Percentiles rank a stretch among this genome's conserved stretches.
Conservation (phyloP, 2,888 invertebrate genomes). For the Platycheirus albimanus region DNA sequence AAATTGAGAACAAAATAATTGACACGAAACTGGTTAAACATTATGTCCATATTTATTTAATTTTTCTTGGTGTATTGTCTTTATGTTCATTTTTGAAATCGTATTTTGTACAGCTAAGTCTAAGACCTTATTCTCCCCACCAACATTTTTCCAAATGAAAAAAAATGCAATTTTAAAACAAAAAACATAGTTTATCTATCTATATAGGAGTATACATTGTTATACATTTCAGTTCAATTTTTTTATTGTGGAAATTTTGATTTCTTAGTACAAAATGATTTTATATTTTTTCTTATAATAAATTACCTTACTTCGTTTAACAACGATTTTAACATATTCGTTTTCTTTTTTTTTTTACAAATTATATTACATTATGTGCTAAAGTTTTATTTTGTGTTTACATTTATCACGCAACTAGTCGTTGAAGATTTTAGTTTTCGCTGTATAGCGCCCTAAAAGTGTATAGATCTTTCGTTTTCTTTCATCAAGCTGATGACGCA, state of each 20-base stretch:
- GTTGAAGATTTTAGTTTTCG: slow-evolving; percentile 65
- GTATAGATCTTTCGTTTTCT: slow-evolving; percentile 84
- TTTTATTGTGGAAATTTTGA: slow-evolving; percentile 65
- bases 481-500: slow-evolving; percentile 84
- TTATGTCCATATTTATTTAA: background rate
- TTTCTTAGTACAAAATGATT: slow-evolving; percentile 69
- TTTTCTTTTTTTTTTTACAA: slow-evolving; percentile 42
- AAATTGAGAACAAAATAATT: no score
- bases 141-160: background rate
- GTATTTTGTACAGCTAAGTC: no score
- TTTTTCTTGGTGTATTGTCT: background rate
- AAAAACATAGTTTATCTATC: background rate
- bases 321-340: slow-evolving; percentile 46
- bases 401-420: slow-evolving; percentile 68
- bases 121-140: no score
- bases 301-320: slow-evolving; percentile 64
- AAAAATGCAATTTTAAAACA: background rate
- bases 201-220: slow-evolving; percentile 1
- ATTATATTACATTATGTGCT: slow-evolving; percentile 49
- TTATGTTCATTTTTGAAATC: no score
- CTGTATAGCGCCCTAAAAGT: slow-evolving; percentile 78
- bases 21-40: no score
- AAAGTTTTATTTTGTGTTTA: slow-evolving; percentile 33
- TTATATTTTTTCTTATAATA: slow-evolving; percentile 34
- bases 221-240: slow-evolving; percentile 66